Percentiles rank a stretch among this genome's conserved stretches.
phyloP scores from a whole-genome alignment of 2,888 invertebrate genomes.

The Drosophila trichaetosa region DNA sequence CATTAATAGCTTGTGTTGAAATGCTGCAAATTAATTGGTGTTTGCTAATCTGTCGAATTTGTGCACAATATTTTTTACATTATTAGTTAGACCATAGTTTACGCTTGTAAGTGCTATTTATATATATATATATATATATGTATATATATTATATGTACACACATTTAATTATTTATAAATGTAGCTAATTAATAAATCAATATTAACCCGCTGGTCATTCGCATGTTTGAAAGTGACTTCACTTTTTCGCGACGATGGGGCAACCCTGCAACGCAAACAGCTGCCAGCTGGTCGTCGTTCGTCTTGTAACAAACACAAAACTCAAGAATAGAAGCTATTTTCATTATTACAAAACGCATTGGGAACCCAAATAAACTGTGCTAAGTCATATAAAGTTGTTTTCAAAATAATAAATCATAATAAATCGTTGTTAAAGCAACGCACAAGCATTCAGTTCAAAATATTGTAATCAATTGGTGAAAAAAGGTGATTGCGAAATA shows the following conservation, averaged over 20 bases:
- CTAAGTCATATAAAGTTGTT: conserved; percentile 16
- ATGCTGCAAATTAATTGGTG: conserved; percentile 50
- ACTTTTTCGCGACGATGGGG: conserved; percentile 38
- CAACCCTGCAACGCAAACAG: conserved; percentile 63
- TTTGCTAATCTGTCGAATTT: conserved; percentile 73
- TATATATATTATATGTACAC: conserved; percentile 34
- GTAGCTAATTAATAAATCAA: conserved; percentile 78
- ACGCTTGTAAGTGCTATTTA: conserved; percentile 54
- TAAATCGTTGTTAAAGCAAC: background rate
- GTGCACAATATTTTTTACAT: conserved; percentile 58
- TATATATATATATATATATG: conserved; percentile 45
- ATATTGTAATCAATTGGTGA: conserved; percentile 26
- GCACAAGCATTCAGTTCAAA: background rate
- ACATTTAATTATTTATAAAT: conserved; percentile 55
- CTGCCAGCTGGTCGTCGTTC: conserved; percentile 64
- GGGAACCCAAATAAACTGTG: conserved; percentile 40
- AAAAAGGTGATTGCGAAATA: conserved; percentile 73
- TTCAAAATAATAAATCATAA: background rate
- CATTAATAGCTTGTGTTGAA: conserved; percentile 49
- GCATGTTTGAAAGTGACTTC: conserved; percentile 37
- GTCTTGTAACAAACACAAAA: conserved; percentile 65
- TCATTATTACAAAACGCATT: conserved; percentile 62
- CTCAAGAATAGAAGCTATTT: conserved; percentile 53
- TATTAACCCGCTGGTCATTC: conserved; percentile 54
- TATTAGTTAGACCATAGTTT: conserved; percentile 49